Percentiles rank a stretch among this genome's conserved stretches.
Evolutionary conservation across 2,797 vertebrate species (phyloP).

Genomic region (Caiman crocodilus): DNA sequence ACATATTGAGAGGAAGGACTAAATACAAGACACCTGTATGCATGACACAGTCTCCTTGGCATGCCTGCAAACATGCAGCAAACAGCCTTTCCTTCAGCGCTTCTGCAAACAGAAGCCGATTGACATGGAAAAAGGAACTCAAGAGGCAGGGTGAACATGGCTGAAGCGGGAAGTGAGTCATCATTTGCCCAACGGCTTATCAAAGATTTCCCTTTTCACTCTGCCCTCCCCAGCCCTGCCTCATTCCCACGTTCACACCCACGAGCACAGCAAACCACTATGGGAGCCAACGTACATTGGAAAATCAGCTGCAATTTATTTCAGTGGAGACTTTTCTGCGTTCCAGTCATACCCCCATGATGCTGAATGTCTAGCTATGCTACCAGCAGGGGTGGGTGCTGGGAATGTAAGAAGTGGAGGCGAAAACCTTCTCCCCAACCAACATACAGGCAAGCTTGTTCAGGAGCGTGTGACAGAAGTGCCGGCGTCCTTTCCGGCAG

Average conservation of each 20-base stretch:
- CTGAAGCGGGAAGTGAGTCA: slow-evolving; percentile 39
- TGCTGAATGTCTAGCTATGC: neutral
- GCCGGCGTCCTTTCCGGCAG: neutral
- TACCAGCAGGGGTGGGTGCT: neutral
- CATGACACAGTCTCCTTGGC: neutral
- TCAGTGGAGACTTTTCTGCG: neutral
- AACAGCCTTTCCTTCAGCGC: neutral
- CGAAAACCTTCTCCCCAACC: neutral
- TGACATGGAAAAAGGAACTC: slow-evolving; percentile 20
- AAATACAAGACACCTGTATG: neutral
- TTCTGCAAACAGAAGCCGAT: slow-evolving; percentile 43
- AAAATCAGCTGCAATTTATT: neutral
- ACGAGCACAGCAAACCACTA: neutral
- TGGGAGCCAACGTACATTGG: no score
- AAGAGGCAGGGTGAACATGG: neutral
- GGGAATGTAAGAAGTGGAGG: slow-evolving; percentile 20
- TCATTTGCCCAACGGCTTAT: slow-evolving; percentile 41
- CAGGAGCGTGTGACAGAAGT: neutral
- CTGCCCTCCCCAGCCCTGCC: neutral
- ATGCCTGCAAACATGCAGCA: accelerated
- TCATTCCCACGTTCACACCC: neutral
- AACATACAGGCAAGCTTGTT: slow-evolving; percentile 19
- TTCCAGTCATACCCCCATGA: neutral
- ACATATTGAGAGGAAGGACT: neutral
- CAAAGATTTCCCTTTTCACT: neutral